Conservation (phyloP, 2,113 vertebrate genomes). For the Cynocephalus volans region DNA sequence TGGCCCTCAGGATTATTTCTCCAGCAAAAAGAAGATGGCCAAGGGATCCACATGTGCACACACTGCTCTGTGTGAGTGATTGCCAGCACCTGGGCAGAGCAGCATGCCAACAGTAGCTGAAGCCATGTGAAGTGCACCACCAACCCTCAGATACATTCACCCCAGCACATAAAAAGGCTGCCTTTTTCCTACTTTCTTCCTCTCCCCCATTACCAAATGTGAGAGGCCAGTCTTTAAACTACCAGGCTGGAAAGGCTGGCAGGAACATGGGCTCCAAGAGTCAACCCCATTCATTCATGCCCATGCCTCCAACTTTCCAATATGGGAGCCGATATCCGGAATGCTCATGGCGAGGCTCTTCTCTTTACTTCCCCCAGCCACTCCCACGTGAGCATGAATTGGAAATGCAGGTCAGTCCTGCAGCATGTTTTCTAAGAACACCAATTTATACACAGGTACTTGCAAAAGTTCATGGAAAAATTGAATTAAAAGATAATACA, state of each 20-base stretch:
- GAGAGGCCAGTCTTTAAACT: background rate
- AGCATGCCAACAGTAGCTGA: slow-evolving; percentile 48
- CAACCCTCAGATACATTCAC: slow-evolving; percentile 68
- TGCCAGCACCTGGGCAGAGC: slow-evolving; percentile 36
- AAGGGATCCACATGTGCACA: slow-evolving; percentile 32
- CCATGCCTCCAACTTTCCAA: background rate
- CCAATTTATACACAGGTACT: background rate
- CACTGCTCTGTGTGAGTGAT: slow-evolving; percentile 63
- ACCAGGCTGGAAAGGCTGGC: background rate
- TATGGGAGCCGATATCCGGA: rapidly evolving
- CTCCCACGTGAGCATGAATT: background rate
- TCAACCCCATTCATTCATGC: background rate
- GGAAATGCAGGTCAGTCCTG: background rate
- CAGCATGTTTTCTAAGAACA: background rate
- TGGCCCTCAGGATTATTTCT: slow-evolving; percentile 26
- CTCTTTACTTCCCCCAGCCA: background rate
- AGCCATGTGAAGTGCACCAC: slow-evolving; percentile 75
- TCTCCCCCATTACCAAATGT: background rate
- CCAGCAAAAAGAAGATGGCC: background rate
- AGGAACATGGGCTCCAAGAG: background rate
- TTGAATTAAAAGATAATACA: too few species aligned
- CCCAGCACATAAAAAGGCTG: background rate
- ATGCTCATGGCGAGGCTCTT: background rate
- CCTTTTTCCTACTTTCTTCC: background rate
- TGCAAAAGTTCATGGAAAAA: too few species aligned